Evolutionary conservation across 2,797 vertebrate species (phyloP).

Genomic region (Siniperca undulata): DNA sequence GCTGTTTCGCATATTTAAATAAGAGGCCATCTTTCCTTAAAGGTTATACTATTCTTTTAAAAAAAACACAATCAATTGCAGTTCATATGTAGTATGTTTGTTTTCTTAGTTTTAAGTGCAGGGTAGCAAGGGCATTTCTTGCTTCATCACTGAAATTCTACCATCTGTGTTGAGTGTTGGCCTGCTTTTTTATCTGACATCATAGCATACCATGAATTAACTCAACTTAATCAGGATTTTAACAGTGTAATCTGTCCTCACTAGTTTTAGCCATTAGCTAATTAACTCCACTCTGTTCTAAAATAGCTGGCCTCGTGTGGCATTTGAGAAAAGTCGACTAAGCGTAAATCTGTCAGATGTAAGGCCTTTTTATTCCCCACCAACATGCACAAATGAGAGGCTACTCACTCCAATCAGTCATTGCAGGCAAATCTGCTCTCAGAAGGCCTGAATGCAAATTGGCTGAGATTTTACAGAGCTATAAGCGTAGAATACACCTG

Average conservation of each 20-base stretch:
- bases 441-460: slow-evolving; percentile 55
- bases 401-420: slow-evolving; percentile 26
- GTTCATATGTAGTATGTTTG: neutral
- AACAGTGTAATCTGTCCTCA: slow-evolving; percentile 44
- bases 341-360: slow-evolving; percentile 41
- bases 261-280: slow-evolving; percentile 56
- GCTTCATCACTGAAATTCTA: slow-evolving; percentile 1
- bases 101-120: neutral
- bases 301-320: slow-evolving; percentile 46
- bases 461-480: slow-evolving; percentile 45
- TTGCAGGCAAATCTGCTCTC: slow-evolving; percentile 41
- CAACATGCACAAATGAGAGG: slow-evolving; percentile 26
- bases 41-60: neutral
- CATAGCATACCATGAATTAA: slow-evolving; percentile 35
- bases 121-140: neutral
- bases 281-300: slow-evolving; percentile 50
- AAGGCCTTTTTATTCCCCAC: slow-evolving; percentile 6
- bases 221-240: slow-evolving; percentile 54
- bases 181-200: slow-evolving; percentile 8
- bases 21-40: neutral
- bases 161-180: neutral
- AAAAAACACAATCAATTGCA: neutral
- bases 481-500: slow-evolving; percentile 36
- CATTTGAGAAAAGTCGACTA: slow-evolving; percentile 32
- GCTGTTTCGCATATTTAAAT: neutral